phyloP scores from a whole-genome alignment of 2,113 vertebrate species.

The Anguilla rostrata region DNA sequence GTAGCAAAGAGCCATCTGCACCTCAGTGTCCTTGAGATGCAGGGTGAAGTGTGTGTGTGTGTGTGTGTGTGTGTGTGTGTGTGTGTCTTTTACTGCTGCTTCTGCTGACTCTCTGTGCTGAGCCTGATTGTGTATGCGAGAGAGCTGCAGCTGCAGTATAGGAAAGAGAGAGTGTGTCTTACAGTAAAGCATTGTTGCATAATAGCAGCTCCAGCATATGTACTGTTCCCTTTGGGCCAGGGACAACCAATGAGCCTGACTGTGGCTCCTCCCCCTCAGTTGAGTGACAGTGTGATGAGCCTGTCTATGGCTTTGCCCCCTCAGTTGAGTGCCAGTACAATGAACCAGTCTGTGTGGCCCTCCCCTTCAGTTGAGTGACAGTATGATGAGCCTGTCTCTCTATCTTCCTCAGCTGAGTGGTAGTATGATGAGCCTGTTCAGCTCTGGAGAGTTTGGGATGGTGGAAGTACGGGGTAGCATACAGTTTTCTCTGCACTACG shows the following conservation, averaged over 20 bases:
- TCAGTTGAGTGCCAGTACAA: neutral
- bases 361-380: too few relatives aligned
- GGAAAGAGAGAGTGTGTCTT: neutral
- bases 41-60: neutral
- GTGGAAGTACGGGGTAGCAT: slow-evolving; percentile 83
- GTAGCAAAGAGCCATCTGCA: neutral
- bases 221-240: neutral
- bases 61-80: slow-evolving; percentile 7
- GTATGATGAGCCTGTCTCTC: neutral
- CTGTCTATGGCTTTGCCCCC: neutral
- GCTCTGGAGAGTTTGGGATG: slow-evolving; percentile 76
- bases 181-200: neutral
- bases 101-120: neutral
- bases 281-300: slow-evolving; percentile 4
- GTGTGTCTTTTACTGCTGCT: slow-evolving; percentile 3
- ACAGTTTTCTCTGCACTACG: slow-evolving; percentile 81
- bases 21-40: neutral
- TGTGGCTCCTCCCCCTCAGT: neutral
- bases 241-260: neutral
- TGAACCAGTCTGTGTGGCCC: neutral
- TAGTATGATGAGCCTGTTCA: slow-evolving; percentile 90
- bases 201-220: neutral
- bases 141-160: neutral
- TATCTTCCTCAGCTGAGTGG: slow-evolving; percentile 75
- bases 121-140: neutral